Base-by-base conservation (phyloP, 2,113 vertebrate genomes). In the Petroica traversi region DNA sequence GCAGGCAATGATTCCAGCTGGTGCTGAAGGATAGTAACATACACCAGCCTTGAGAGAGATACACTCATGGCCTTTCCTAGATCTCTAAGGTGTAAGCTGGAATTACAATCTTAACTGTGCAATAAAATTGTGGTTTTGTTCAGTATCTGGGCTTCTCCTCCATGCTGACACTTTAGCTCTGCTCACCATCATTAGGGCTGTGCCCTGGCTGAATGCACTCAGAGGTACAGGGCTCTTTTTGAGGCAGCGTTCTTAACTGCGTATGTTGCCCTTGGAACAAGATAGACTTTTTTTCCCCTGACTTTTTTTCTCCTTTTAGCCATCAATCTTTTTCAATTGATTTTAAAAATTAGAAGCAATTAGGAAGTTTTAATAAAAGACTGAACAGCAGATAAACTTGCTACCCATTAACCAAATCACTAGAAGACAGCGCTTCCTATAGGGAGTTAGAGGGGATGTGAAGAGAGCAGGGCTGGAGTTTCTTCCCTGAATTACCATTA, bases 301-400 rank as follows among this genome's bases (percentile, higher is more conserved):
- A n/a, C n/a, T n/a, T n/a, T n/a, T n/a, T 75, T 45, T 11, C 45
- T 77, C 54, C 64, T 89, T 93, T 76, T 73, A 86, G 61, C 41
- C 43, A 63, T 94, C 83, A 78, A 9, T 85, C 62, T 88, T 93
- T 82, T 92, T 83, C 68, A 92, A 81, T 81, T 69, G 52, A 91
- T 92, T 93, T 89, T 76, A 92, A 96, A 97, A 86, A 95, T 85
- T 89, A 86, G 90, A 95, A 93, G 54, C 74, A 83, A 89, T 95
- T 96, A 91, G 58, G 83, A 97, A 91, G 75, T 81, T 93, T 93
- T 93, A 92, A 5, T 92, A 81, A 81, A 88, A 91, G 85, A 54
- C 59, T 66, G 81, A 95, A 54, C 26, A 61, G 88, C 66, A 84
- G 74, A 92, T 95, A 82, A 90, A 88, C 82, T 80, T 92, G 33